A percentile compares a stretch with the other conserved stretches of the same genome.
phyloP scores from a whole-genome alignment of 2,797 vertebrate genomes.

The Apodemus agrarius region DNA sequence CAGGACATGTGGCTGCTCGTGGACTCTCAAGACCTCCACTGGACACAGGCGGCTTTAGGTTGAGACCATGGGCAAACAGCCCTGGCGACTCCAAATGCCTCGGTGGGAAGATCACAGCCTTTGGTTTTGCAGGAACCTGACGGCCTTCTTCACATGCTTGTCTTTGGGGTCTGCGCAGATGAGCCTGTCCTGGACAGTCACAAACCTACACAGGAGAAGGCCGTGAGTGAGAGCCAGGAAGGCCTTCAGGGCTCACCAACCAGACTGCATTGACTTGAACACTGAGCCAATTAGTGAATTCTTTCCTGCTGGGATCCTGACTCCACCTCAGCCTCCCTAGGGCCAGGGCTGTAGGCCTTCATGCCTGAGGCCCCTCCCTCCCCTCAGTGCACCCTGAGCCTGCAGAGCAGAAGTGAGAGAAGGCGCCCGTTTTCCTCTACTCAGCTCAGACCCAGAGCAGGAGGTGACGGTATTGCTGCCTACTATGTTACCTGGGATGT shows the following conservation, averaged over 20 bases:
- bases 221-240: accelerated
- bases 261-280: background rate
- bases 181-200: background rate
- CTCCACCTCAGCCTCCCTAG: background rate
- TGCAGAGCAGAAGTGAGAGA: background rate
- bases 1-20: background rate
- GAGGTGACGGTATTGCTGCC: accelerated
- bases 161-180: conserved; percentile 66
- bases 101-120: background rate
- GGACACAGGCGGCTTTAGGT: background rate
- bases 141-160: background rate
- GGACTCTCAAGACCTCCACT: background rate
- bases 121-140: accelerated
- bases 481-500: background rate
- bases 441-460: background rate
- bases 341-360: background rate
- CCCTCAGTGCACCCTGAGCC: background rate
- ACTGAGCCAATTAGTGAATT: background rate
- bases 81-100: background rate
- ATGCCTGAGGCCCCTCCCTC: no score
- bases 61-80: background rate
- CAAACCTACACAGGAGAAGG: conserved; percentile 36
- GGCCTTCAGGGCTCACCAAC: background rate
- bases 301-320: background rate
- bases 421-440: background rate